Evolutionary conservation across 2,888 invertebrate species (phyloP), one percentile per base, ranked within the genome.

Genomic region (Pseudeuparius sepicola): DNA sequence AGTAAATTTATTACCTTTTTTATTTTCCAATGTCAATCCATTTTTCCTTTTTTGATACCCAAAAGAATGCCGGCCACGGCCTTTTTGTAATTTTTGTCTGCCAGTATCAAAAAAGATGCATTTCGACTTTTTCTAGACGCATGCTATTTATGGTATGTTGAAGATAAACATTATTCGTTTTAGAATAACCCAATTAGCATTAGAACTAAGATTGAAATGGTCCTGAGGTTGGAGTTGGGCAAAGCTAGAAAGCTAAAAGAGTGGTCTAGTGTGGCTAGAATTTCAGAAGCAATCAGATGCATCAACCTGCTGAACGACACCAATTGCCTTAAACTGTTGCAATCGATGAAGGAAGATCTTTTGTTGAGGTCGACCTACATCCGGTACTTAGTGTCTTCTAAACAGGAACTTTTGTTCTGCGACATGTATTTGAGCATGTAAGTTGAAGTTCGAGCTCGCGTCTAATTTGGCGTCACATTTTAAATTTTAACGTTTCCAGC

Each of bases 271-370:
- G 75, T 82, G 31, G 83, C 87, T 1, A 80, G 85, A 52, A 70
- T 89, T 3, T 79, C 85, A 25, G 89, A 90, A 62, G 84, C 87
- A 2, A 65, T 89, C 37, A 72, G 88, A 16, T 87, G 86, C 51
- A 69, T 89, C 18, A 69, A 73, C 36, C 64, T 78, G 31, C 73
- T 89, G 51, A 82, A 84, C 54, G 68, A 73, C 27, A 46, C 43
- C 16, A 81, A 80, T 28, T 81, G 83, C 52, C 70, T 73, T 38
- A 82, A 84, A 55, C 63, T 89, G 36, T 70, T 88, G 47, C 68
- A 73, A 42, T 76, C 80, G 23, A 63, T 90, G 45, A 71, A 75
- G 49, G 78, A 81, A 29, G 90, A 92, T 52, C 78, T 85, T 55
- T 67, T 77, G 36, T 70, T 75, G 41, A 67, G 89, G 23, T 73